Evolutionary conservation across 1,140 invertebrate species (phyloP).

Genomic region (Sycobia sp.): DNA sequence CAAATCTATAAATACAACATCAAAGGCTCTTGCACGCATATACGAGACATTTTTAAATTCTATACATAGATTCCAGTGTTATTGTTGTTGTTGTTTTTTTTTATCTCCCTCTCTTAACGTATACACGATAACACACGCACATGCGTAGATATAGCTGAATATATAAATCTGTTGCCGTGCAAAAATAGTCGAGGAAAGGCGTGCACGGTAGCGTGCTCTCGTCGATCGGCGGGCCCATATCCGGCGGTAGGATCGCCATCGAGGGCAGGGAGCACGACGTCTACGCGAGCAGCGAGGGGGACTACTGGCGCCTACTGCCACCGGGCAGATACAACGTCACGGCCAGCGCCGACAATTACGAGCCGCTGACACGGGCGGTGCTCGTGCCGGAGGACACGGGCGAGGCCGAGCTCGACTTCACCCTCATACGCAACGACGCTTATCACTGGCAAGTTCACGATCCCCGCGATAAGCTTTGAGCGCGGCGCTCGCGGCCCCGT

Average conservation of each 20-base stretch:
- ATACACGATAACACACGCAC: no score
- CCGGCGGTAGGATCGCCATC: conserved; percentile 76
- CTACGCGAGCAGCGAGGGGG: conserved; percentile 74
- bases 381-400: conserved; percentile 65
- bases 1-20: no score
- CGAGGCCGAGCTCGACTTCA: conserved; percentile 76
- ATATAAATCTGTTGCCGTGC: no score
- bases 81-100: no score
- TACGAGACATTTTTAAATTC: no score
- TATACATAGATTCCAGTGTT: no score
- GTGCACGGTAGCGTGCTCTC: conserved; percentile 86
- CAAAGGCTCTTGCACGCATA: no score
- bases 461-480: background rate
- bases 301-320: conserved; percentile 90
- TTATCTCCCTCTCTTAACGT: no score
- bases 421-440: conserved; percentile 75
- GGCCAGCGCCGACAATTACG: conserved; percentile 72
- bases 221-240: conserved; percentile 74
- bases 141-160: no score
- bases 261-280: conserved; percentile 75
- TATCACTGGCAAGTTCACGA: conserved; percentile 72
- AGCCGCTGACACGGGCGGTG: conserved; percentile 66
- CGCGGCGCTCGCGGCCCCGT: background rate
- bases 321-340: conserved; percentile 89
- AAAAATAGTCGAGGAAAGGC: conserved; percentile 86